Conservation (phyloP, 2,797 vertebrate genomes). For the Platyrinchus mystaceus region DNA sequence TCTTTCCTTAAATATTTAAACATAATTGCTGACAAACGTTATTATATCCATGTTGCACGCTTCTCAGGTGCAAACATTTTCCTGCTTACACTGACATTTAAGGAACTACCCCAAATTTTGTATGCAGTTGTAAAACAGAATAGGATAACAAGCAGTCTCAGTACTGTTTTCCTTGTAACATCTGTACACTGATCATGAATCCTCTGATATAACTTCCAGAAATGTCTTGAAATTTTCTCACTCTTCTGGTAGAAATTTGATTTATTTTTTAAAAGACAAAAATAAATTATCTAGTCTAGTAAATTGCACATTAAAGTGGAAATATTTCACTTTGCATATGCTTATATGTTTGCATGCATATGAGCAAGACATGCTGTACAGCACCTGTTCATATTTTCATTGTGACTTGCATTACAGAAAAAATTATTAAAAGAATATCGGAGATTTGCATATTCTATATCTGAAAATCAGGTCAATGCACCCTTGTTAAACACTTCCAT, state of each 20-base stretch:
- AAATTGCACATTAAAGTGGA: background rate
- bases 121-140: background rate
- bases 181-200: background rate
- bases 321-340: background rate
- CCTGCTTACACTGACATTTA: background rate
- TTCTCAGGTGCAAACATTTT: background rate
- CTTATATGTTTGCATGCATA: background rate
- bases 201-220: background rate
- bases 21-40: background rate
- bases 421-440: background rate
- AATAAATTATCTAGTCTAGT: background rate
- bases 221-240: background rate
- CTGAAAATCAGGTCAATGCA: background rate
- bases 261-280: background rate
- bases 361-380: background rate
- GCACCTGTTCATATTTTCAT: background rate
- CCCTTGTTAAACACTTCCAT: background rate
- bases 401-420: background rate
- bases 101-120: background rate
- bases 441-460: background rate
- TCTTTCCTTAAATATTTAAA: background rate
- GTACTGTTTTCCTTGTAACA: background rate
- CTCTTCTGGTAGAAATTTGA: background rate
- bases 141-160: background rate
- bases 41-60: rapidly evolving